Conservation (phyloP, 2,113 vertebrate species). For the Gallinago paraguaiae region DNA sequence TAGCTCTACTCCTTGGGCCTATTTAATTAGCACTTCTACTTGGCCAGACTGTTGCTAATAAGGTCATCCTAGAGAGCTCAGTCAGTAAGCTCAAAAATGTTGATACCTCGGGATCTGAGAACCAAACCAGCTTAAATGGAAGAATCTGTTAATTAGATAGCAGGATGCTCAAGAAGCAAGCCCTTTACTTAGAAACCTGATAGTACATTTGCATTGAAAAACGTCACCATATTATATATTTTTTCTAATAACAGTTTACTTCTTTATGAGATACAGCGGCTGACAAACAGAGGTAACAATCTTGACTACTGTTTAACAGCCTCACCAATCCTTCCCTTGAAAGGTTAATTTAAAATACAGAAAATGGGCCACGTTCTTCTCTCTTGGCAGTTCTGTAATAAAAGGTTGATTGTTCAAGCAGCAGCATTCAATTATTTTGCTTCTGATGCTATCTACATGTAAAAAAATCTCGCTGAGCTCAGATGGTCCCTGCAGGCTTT, state of each 20-base stretch:
- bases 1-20: background rate
- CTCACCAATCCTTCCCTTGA: background rate
- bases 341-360: slow-evolving; percentile 57
- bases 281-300: background rate
- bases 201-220: background rate
- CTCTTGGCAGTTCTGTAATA: slow-evolving; percentile 19
- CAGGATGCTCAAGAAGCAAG: background rate
- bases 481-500: slow-evolving; percentile 6
- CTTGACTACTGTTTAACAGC: background rate
- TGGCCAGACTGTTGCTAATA: background rate
- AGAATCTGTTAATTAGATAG: background rate
- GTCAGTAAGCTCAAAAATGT: slow-evolving; percentile 1
- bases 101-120: background rate
- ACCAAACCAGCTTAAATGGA: slow-evolving; percentile 10
- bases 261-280: background rate
- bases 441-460: slow-evolving; percentile 67
- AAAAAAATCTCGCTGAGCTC: slow-evolving; percentile 44
- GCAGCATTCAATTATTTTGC: slow-evolving; percentile 59
- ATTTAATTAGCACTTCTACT: slow-evolving; percentile 34
- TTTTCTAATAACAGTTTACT: background rate
- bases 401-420: slow-evolving; percentile 68
- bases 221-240: background rate
- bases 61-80: background rate
- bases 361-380: slow-evolving; percentile 45
- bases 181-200: background rate